Percentiles rank a stretch among this genome's conserved stretches.
These are phyloP conservation scores for Pterophyllum scalare DNA, from an alignment of 2,113 vertebrate species.

Conservation along the genomic window DNA sequence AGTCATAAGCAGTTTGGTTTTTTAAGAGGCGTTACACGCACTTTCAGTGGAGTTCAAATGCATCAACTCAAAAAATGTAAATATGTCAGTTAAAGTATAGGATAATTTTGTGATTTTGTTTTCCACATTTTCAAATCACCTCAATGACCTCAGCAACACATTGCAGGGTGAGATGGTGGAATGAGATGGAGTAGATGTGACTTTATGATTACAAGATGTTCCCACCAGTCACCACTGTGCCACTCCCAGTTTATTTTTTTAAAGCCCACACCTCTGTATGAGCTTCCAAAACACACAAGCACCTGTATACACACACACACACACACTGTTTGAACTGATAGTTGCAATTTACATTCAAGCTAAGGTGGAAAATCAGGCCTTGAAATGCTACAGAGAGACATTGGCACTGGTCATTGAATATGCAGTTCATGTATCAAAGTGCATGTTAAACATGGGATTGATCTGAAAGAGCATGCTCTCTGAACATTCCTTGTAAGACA, in stretches of 20 bases:
- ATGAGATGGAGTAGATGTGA: not conserved
- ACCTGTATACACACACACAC: conserved; percentile 27
- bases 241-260: conserved; percentile 24
- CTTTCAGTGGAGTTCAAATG: not conserved
- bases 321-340: not conserved
- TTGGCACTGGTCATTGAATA: not conserved
- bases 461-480: not conserved
- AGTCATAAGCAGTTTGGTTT: not conserved
- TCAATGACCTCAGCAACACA: not conserved
- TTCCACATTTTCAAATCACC: not conserved
- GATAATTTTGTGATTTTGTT: not conserved
- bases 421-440: not conserved
- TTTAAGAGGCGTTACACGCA: not conserved
- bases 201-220: conserved; percentile 45
- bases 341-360: not conserved
- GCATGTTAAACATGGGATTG: not conserved
- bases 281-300: conserved; percentile 24
- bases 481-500: not conserved
- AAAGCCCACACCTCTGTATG: not conserved
- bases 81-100: not conserved
- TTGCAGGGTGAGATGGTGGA: not conserved
- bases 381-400: not conserved
- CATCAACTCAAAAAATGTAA: not conserved
- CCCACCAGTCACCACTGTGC: not conserved
- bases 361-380: not conserved